Conservation (phyloP, 2,888 invertebrate species). For the Ophion costatus region DNA sequence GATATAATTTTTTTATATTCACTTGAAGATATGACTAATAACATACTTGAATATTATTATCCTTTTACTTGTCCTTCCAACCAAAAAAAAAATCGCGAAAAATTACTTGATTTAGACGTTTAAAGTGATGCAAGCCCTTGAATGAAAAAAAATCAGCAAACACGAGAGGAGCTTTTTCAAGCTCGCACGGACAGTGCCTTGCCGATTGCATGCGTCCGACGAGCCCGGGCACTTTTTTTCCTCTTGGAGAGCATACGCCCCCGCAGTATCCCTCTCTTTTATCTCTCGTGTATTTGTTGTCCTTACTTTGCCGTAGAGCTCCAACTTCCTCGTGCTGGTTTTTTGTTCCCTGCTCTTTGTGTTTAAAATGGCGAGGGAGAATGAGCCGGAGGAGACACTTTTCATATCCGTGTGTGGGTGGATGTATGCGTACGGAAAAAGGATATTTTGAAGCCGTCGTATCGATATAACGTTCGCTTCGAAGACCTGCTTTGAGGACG, state of each 20-base stretch:
- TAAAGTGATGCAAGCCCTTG: no score
- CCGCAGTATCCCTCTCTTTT: conserved; percentile 21
- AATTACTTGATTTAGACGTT: no score
- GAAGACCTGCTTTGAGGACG: not conserved
- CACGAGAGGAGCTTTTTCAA: conserved; percentile 41
- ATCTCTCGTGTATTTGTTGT: not conserved
- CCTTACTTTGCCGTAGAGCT: not conserved
- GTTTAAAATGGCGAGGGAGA: not conserved
- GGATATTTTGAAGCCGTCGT: not conserved
- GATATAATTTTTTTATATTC: no score
- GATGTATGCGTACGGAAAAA: not conserved
- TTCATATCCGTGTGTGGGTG: not conserved
- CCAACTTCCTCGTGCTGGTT: not conserved
- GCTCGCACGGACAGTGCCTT: conserved; percentile 8
- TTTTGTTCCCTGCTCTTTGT: conserved; percentile 17
- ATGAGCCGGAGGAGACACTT: not conserved
- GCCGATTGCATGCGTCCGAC: conserved; percentile 9
- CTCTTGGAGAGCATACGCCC: conserved; percentile 25
- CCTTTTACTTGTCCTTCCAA: no score
- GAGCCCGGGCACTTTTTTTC: conserved; percentile 13
- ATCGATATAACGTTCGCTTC: not conserved
- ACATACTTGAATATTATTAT: no score
- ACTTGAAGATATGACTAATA: no score
- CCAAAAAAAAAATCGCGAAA: no score
- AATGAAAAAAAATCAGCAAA: no score